Evolutionary conservation across 2,797 vertebrate species (phyloP).

Genomic region (Heliangelus exortis): DNA sequence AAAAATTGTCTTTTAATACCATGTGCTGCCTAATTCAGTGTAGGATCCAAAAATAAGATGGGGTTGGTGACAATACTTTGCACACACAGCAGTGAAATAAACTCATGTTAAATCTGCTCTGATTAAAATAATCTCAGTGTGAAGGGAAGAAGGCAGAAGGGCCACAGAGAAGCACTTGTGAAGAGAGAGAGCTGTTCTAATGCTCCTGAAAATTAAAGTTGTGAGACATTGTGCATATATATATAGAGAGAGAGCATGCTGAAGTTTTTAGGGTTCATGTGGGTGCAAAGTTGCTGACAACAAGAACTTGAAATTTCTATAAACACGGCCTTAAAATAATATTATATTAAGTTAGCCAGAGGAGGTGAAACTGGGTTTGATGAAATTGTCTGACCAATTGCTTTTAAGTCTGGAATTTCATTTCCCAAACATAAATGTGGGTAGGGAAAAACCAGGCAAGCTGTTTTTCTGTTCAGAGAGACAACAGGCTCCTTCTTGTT

Average conservation of each 20-base stretch:
- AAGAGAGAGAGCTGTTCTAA: neutral
- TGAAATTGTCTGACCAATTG: neutral
- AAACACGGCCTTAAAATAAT: neutral
- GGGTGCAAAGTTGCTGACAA: neutral
- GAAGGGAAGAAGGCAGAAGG: constrained; percentile 19
- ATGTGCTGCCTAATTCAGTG: neutral
- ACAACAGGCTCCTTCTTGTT: constrained; percentile 47
- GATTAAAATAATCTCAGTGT: constrained; percentile 16
- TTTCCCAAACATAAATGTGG: neutral
- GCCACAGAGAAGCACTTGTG: neutral
- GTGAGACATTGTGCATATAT: neutral
- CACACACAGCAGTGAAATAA: neutral
- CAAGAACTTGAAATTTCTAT: neutral
- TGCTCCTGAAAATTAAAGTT: neutral
- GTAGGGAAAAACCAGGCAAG: neutral
- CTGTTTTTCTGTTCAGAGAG: constrained; percentile 34
- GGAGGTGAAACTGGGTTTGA: neutral
- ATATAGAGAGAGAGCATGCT: neutral
- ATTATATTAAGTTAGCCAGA: neutral
- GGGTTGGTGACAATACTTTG: neutral
- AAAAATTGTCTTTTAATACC: neutral
- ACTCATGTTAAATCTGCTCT: neutral
- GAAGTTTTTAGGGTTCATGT: neutral
- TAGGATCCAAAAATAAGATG: neutral
- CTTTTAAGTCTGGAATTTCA: neutral